These are phyloP conservation scores for Percina caprodes DNA, from an alignment of 2,113 vertebrate species.

Conservation along the genomic window DNA sequence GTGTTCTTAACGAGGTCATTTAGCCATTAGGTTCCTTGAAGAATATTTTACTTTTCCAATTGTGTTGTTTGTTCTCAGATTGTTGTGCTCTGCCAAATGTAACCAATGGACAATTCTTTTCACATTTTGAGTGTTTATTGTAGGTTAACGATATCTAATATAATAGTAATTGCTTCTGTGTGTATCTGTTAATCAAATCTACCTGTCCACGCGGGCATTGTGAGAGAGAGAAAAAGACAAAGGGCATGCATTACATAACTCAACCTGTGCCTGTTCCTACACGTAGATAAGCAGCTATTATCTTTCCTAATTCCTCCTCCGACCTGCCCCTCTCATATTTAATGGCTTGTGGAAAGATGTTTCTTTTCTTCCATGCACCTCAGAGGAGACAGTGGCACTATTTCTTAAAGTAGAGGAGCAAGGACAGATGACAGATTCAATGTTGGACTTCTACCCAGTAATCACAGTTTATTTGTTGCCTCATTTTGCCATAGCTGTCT, in stretches of 20 bases:
- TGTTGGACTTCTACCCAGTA: neutral
- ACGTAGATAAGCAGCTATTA: slow-evolving; percentile 52
- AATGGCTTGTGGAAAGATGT: slow-evolving; percentile 49
- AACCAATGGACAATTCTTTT: neutral
- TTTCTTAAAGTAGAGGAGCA: slow-evolving; percentile 42
- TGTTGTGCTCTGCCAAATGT: neutral
- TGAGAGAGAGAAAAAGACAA: neutral
- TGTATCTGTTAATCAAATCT: slow-evolving; percentile 7
- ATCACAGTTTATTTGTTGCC: neutral
- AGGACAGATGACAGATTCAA: slow-evolving; percentile 47
- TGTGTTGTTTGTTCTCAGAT: neutral
- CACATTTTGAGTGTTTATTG: neutral
- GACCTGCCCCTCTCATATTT: slow-evolving; percentile 48
- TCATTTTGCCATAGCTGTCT: neutral
- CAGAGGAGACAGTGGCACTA: slow-evolving; percentile 56
- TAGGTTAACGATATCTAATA: neutral
- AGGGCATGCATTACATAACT: neutral
- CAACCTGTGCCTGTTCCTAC: neutral
- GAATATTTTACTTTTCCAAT: neutral
- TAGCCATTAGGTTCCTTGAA: neutral
- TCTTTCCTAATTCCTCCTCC: slow-evolving; percentile 54
- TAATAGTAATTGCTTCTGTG: neutral
- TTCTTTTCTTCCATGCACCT: slow-evolving; percentile 29
- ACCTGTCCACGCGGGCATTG: neutral
- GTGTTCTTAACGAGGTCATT: neutral